These are phyloP conservation scores for Chironomus riparius DNA, from an alignment of 2,888 invertebrate genomes.

Conservation along the genomic window DNA sequence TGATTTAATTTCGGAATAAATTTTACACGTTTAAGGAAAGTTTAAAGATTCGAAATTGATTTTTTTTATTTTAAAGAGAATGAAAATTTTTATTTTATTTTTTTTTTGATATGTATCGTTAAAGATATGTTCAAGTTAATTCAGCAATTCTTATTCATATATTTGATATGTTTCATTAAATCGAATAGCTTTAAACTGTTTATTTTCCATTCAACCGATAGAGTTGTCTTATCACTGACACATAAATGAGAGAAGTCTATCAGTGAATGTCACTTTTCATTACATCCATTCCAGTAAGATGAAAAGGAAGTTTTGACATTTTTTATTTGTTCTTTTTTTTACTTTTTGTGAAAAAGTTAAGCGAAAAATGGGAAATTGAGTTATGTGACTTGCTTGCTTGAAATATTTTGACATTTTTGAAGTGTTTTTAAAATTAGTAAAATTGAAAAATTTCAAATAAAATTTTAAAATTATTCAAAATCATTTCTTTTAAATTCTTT, in stretches of 20 bases:
- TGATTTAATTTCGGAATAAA: not conserved
- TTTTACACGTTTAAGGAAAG: not conserved
- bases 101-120: conserved; percentile 12
- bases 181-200: not conserved
- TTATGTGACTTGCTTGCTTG: no score
- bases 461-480: no score
- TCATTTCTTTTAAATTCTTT: no score
- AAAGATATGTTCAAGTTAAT: conserved; percentile 4
- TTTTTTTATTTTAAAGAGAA: not conserved
- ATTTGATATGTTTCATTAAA: not conserved
- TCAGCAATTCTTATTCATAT: not conserved
- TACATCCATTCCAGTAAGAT: not conserved
- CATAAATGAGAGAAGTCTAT: conserved; percentile 22
- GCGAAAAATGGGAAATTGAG: no score
- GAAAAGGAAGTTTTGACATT: no score
- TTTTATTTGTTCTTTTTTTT: no score
- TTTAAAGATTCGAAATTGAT: not conserved
- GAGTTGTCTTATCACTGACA: conserved; percentile 24
- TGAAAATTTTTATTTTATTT: not conserved
- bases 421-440: no score
- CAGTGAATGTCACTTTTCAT: not conserved
- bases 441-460: no score
- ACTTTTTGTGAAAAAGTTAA: no score
- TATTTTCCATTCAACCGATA: not conserved
- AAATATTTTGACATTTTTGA: no score